These are phyloP conservation scores for Myioborus melanocephalus DNA, from an alignment of 2,797 vertebrate species.

Conservation along the genomic window DNA sequence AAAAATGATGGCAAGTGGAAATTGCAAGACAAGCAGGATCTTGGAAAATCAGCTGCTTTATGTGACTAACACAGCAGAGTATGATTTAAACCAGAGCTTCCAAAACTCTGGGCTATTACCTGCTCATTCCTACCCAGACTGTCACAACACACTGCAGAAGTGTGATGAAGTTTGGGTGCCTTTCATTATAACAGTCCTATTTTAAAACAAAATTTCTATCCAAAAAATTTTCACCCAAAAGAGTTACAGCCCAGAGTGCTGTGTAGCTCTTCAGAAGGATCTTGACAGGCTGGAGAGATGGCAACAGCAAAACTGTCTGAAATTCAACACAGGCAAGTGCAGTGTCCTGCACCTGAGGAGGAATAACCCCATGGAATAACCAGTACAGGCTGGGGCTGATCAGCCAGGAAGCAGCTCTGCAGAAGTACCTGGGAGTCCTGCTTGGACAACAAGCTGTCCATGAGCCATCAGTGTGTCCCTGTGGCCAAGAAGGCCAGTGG, in stretches of 20 bases:
- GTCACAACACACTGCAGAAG: neutral
- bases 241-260: neutral
- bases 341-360: neutral
- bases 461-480: neutral
- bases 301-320: neutral
- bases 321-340: neutral
- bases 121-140: neutral
- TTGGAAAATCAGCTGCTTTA: neutral
- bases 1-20: constrained; percentile 16
- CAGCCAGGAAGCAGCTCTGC: neutral
- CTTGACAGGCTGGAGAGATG: neutral
- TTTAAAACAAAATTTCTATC: neutral
- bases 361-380: neutral
- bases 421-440: neutral
- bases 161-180: neutral
- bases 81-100: neutral
- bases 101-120: neutral
- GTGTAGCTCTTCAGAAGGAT: neutral
- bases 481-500: neutral
- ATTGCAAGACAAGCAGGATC: constrained; percentile 2
- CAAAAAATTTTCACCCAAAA: neutral
- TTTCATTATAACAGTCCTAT: neutral
- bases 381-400: neutral
- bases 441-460: neutral
- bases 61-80: neutral